These are phyloP conservation scores for Nibea coibor DNA, from an alignment of 2,113 vertebrate genomes.

Conservation along the genomic window DNA sequence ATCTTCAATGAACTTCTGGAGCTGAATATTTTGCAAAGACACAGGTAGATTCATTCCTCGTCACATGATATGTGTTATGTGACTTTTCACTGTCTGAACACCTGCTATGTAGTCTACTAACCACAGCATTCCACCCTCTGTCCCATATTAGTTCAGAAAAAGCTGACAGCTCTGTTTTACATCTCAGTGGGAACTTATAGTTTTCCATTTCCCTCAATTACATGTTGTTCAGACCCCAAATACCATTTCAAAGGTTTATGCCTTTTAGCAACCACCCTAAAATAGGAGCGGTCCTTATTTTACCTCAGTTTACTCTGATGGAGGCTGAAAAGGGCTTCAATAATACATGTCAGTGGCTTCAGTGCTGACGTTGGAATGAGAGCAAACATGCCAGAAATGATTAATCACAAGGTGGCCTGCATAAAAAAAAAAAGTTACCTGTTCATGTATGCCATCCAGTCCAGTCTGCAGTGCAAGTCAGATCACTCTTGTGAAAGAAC, in stretches of 20 bases:
- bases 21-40: no score
- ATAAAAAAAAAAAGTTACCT: not conserved
- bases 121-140: not conserved
- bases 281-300: not conserved
- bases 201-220: conserved; percentile 3
- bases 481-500: not conserved
- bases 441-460: not conserved
- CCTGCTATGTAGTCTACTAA: not conserved
- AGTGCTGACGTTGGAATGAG: not conserved
- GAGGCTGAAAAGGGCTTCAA: not conserved
- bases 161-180: no score
- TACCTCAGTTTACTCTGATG: not conserved
- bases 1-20: no score
- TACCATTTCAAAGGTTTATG: not conserved
- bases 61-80: no score
- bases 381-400: not conserved
- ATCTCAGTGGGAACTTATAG: not conserved
- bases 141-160: no score
- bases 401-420: not conserved
- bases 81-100: no score
- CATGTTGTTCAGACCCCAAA: not conserved
- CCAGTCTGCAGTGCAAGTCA: not conserved
- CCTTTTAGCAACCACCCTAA: not conserved
- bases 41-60: no score
- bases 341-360: not conserved